phyloP scores from a whole-genome alignment of 2,797 vertebrate genomes.

The Bryconaethiops microstoma region DNA sequence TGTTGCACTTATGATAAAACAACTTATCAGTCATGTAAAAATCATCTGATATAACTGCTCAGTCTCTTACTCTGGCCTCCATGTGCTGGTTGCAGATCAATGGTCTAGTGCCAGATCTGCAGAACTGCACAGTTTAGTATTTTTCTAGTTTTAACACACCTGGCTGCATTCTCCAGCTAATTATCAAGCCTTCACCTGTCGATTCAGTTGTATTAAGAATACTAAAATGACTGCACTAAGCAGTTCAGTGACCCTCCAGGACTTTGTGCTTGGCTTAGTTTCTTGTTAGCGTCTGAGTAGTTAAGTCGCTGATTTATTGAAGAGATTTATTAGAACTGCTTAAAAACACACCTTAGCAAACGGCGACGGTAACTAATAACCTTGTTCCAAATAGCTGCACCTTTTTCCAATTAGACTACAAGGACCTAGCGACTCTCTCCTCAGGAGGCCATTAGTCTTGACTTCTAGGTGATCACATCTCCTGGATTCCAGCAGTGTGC shows the following conservation, averaged over 20 bases:
- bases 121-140: neutral
- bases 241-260: neutral
- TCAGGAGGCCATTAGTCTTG: slow-evolving; percentile 13
- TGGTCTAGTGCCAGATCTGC: neutral
- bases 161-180: neutral
- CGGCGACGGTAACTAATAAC: slow-evolving; percentile 33
- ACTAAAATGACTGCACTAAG: neutral
- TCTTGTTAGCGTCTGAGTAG: slow-evolving; percentile 2
- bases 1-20: neutral
- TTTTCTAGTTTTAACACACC: neutral
- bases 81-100: neutral
- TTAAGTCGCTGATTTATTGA: slow-evolving; percentile 25
- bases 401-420: slow-evolving; percentile 33
- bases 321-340: slow-evolving; percentile 26
- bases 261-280: slow-evolving; percentile 3
- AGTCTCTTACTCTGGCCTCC: neutral
- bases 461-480: slow-evolving; percentile 11
- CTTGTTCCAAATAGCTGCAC: slow-evolving; percentile 43
- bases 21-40: neutral
- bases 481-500: neutral
- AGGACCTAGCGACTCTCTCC: slow-evolving; percentile 27
- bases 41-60: neutral
- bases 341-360: slow-evolving; percentile 26
- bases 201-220: neutral
- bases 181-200: neutral